Evolutionary conservation across 2,888 invertebrate species (phyloP), one percentile per base, ranked within the genome.

Genomic region (Eristalis tenax): DNA sequence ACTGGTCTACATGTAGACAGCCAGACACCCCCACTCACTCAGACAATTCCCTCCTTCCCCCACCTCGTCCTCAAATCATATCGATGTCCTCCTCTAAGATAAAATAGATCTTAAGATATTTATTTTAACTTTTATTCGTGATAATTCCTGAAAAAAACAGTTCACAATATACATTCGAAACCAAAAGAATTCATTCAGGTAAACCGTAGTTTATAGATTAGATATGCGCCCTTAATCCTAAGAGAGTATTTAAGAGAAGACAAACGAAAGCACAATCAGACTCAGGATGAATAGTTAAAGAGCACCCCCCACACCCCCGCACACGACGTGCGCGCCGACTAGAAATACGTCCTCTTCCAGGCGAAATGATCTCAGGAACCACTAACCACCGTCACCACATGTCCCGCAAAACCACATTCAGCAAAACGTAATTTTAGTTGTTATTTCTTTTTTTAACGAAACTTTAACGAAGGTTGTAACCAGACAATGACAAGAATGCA

Each of bases 391-490:
- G 70, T 8, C 59, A 59, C 59, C 13, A 56, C n/a, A 56, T 6
- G 18, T 56, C 22, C 56, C 32, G 32, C 8, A 32, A 56, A 22
- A 38, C 38, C 38, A 38, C 1, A 4, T 4, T 1, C 28, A 35
- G n/a, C n/a, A n/a, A n/a, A n/a, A 35, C 35, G 4, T 5, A 28
- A 5, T 28, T 4, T 4, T 28, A 5, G 28, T 28, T 28, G 28
- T 35, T 35, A 26, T 26, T 8, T 50, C 18, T 50, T 18, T 50
- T 4, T 1, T 18, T 18, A 65, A 77, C 35, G 22, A 81, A 61
- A 66, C 68, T 50, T 76, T 77, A 87, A 88, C 83, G 75, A 81
- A 88, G 85, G 85, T 82, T 83, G 82, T 83, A 81, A 57, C 79
- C 69, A 69, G 32, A 61, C 18, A 65, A 57, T 32, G 23, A 70